phyloP scores from a whole-genome alignment of 1,140 invertebrate genomes.

The Pachypsylla venusta region DNA sequence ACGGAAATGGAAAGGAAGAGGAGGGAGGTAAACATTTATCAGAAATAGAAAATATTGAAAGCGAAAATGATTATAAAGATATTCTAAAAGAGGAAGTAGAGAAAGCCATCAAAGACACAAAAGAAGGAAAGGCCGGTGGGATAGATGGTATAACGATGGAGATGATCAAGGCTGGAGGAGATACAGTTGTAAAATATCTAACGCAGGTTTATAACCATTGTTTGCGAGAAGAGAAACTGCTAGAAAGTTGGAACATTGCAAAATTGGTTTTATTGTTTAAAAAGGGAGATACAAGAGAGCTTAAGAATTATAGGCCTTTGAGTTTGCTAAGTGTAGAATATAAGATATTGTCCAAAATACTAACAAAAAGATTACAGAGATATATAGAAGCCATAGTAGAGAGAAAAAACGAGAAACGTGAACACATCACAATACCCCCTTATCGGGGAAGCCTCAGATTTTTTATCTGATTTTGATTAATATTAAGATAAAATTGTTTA shows the following conservation, averaged over 20 bases:
- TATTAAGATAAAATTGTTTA: no score
- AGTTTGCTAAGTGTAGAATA: not conserved
- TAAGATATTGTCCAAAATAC: not conserved
- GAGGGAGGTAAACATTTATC: not conserved
- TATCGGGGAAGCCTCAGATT: no score
- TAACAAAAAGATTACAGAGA: not conserved
- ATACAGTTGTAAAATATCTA: not conserved
- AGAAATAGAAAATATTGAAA: not conserved
- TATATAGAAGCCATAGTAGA: no score
- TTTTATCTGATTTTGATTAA: no score
- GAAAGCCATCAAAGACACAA: not conserved
- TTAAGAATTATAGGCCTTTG: not conserved
- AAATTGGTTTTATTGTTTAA: not conserved
- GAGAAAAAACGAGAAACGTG: no score
- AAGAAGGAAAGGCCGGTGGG: not conserved
- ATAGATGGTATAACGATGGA: not conserved
- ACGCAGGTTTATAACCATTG: not conserved
- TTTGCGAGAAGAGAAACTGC: not conserved
- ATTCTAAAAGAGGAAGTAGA: not conserved
- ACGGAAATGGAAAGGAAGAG: not conserved
- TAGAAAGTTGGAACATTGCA: not conserved
- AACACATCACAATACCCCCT: no score
- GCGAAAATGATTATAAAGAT: not conserved
- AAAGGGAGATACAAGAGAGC: not conserved
- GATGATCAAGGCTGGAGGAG: not conserved